Percentiles rank a stretch among this genome's conserved stretches.
Evolutionary conservation across 2,113 vertebrate species (phyloP).

Genomic region (Callithrix jacchus): DNA sequence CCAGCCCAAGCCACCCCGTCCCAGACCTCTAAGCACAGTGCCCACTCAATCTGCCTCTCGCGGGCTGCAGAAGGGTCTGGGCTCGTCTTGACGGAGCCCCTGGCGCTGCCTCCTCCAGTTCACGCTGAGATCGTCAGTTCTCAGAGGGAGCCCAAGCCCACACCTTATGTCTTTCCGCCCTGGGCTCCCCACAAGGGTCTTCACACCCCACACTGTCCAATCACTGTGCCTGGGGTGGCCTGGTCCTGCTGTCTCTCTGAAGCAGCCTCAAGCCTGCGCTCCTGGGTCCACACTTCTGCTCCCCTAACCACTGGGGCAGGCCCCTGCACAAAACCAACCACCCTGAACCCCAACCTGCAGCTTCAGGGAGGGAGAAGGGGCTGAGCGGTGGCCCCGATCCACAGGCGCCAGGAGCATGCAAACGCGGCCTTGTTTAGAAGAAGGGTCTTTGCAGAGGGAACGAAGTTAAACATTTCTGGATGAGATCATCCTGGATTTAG

Average conservation of each 20-base stretch:
- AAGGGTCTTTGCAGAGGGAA: not conserved
- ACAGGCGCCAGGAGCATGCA: too few relatives aligned
- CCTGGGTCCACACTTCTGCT: not conserved
- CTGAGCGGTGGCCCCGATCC: too few relatives aligned
- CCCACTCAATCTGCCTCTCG: fast-evolving
- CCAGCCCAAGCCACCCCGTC: fast-evolving
- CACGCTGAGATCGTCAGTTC: not conserved
- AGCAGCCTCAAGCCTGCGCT: too few relatives aligned
- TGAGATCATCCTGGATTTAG: not conserved
- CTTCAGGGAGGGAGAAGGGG: fast-evolving
- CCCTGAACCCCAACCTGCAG: fast-evolving
- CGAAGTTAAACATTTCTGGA: not conserved
- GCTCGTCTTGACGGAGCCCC: not conserved
- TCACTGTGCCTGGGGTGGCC: not conserved
- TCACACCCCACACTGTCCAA: fast-evolving
- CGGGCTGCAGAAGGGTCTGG: not conserved
- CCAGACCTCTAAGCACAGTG: not conserved
- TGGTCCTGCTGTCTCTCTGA: not conserved
- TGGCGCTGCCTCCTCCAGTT: not conserved
- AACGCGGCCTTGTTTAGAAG: not conserved
- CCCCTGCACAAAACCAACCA: too few relatives aligned
- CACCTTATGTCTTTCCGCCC: fast-evolving
- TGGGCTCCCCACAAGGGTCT: not conserved
- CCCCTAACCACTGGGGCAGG: fast-evolving
- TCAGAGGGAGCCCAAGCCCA: not conserved